A percentile compares a stretch with the other conserved stretches of the same genome.
phyloP scores from a whole-genome alignment of 2,797 vertebrate species.

The Rachycentron canadum region DNA sequence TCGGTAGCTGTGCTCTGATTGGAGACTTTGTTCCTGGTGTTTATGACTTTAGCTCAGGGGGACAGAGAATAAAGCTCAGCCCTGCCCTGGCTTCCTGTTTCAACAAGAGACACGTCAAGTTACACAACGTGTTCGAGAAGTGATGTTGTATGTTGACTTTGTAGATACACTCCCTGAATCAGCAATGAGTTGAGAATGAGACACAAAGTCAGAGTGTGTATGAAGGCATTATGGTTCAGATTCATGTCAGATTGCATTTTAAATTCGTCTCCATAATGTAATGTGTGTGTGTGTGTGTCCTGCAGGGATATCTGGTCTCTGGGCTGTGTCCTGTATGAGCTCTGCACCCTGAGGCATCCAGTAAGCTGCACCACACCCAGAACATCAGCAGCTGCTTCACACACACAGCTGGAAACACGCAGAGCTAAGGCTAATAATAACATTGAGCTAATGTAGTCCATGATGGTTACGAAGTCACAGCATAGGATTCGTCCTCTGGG shows the following conservation, averaged over 20 bases:
- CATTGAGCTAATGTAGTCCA: background rate
- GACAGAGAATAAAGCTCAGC: background rate
- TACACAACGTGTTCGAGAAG: background rate
- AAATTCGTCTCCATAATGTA: background rate
- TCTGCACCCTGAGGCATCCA: conserved; percentile 93
- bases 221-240: background rate
- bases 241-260: background rate
- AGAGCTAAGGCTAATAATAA: conserved; percentile 12
- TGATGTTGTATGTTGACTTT: background rate
- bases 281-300: conserved; percentile 36
- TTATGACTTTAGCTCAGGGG: conserved; percentile 21
- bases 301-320: conserved; percentile 96
- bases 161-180: background rate
- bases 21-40: conserved; percentile 11
- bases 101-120: conserved; percentile 27
- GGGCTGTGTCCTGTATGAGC: conserved; percentile 95
- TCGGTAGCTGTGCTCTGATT: conserved; percentile 2
- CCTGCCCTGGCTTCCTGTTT: conserved; percentile 20
- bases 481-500: no score
- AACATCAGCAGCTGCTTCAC: conserved; percentile 30
- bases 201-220: background rate
- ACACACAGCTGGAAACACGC: conserved; percentile 13
- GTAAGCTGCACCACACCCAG: conserved; percentile 84
- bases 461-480: no score
- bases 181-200: background rate